Base-by-base conservation (phyloP, 1,140 invertebrate species). In the Plectrocnemia conspersa region DNA sequence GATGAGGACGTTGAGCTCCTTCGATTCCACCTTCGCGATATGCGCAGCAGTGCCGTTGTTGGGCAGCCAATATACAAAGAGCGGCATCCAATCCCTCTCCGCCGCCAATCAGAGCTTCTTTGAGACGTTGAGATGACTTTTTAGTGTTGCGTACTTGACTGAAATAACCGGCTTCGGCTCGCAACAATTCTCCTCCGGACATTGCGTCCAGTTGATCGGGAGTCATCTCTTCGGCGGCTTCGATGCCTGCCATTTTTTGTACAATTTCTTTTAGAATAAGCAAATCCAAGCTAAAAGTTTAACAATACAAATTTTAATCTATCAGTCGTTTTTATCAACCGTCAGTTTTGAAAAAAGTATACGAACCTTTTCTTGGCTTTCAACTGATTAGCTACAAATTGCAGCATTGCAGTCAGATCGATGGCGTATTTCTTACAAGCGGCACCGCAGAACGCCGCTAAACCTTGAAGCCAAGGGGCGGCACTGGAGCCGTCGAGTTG, bases 161-260 rank as follows among this genome's bases (percentile, higher is more conserved):
- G 65, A 97, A 98, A 69, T 97, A 97, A 7, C 94, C 95, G 47
- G 93, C 21, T 80, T 99, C 97, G 63, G 88, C 88, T 68, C 91
- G 84, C 1, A 99, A 75, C 24, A 97, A 73, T 76, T 99, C 96
- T 9, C 97, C 97, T 21, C 97, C 97, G 53, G 88, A 84, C 85
- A 98, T 89, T 1, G 95, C 93, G 66, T 96, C 91, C 35, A 99
- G 68, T 74, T 99, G 96, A 67, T 98, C 94, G 27, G 86, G 77
- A 0, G 96, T 99, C 78, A 98, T 89, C 74, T 98, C 94, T 71
- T 98, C 93, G 5, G 88, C 85, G 3, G 94, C 87, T 77, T 99
- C 97, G 56, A 99, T 93, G 1, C 97, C 97, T 10, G 94, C 90
- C 95, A 99, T 98, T 79, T 98, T 99, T 74, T 97, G 93, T 48